Conservation (phyloP, 2,797 vertebrate genomes). For the Coilia nasus region DNA sequence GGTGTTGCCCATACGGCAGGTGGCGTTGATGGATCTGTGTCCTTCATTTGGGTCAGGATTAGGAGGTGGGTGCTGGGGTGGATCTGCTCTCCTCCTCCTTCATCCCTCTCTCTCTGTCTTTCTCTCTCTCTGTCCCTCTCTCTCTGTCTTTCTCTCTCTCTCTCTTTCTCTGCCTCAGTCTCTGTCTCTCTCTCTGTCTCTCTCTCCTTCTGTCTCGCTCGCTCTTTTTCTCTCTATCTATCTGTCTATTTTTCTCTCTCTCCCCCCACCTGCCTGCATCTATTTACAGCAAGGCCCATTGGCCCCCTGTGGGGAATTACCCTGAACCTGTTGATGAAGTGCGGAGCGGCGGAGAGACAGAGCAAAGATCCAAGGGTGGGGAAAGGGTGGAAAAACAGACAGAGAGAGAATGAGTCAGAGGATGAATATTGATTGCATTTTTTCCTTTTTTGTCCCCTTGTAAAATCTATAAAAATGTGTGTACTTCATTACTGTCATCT, state of each 20-base stretch:
- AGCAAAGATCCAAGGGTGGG: background rate
- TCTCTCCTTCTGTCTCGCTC: background rate
- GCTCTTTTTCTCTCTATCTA: background rate
- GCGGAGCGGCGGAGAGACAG: background rate
- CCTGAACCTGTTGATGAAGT: constrained; percentile 19
- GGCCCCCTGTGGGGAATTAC: background rate
- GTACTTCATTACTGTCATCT: background rate
- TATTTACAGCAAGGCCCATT: constrained; percentile 11
- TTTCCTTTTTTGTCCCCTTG: background rate
- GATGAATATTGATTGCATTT: background rate
- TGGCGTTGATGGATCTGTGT: constrained; percentile 47
- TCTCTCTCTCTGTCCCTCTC: background rate
- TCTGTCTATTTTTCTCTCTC: background rate
- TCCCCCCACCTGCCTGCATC: background rate
- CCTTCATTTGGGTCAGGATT: constrained; percentile 49
- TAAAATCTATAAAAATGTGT: background rate
- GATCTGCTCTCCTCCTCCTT: background rate
- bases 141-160: background rate
- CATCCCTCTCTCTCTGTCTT: background rate
- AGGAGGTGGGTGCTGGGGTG: too few species aligned
- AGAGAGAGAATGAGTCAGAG: background rate
- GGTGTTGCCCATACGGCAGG: constrained; percentile 43
- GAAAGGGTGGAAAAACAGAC: background rate
- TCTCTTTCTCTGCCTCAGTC: background rate
- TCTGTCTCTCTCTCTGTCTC: background rate